Base-by-base conservation (phyloP, 37 sponge, comb jelly and placozoan species). In the Hormiphora californensis region DNA sequence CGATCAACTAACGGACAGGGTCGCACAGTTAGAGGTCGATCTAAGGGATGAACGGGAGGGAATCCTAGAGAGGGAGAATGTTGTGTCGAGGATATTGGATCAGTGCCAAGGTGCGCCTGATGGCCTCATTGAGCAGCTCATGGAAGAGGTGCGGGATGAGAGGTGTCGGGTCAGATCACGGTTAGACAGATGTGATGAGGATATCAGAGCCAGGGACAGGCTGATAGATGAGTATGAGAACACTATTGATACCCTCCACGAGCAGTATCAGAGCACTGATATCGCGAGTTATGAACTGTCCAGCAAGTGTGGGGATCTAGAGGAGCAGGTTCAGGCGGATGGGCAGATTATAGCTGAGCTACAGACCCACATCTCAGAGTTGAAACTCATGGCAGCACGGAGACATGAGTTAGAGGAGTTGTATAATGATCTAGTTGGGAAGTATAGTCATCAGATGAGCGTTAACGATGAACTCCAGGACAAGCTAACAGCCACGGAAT, bases 401-500 rank as follows among this genome's bases (percentile, higher is more conserved):
- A n/a, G 30, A 5, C 61, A 28, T 23, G 61, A 57, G 23, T 28
- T 57, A 57, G 61, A 57, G 27, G 61, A 12, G 3, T 12, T 33
- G 2, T 65, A 65, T 38, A 65, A 25, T 17, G 67, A 25, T 33
- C 67, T 65, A 19, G 35, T 33, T 3, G 67, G 7, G 17, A 65
- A 65, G 37, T 65, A 65, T 19, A 30, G 28, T 19, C 38, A 65
- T 2, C 67, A 65, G 28, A 33, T 33, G 1, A 35, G 35, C 7
- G 1, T 65, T 15, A 65, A 65, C 67, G 67, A 65, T 1, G 36
- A 65, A 34, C 67, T 65, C 38, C 3, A 65, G 8, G 67, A 65
- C 37, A 65, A 65, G 35, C 67, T 65, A 2, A 65, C 67, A 7
- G 67, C 67, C 37, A 65, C 67, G 32, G 67, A 65, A 38, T 65